Evolutionary conservation across 2,888 invertebrate genomes (phyloP), one percentile per base, ranked within the genome.

Genomic region (Cryptophagus acutangulus): DNA sequence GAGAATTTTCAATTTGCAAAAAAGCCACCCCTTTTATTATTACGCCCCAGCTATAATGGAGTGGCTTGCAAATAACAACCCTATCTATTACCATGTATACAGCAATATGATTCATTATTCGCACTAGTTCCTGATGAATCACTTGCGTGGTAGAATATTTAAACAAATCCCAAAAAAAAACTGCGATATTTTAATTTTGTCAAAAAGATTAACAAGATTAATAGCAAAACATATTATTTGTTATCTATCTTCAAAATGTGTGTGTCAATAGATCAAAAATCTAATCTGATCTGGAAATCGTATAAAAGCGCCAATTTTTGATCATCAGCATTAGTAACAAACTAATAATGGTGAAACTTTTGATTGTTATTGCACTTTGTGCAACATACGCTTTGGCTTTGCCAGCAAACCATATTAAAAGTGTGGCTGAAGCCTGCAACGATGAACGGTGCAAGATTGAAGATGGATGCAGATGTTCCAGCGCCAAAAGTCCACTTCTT

Each of bases 381-480:
- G 26, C 9, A 26, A 8, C 26, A 12, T 8, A 12, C n/a, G 9
- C n/a, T 26, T 8, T 4, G 4, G 26, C 5, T 26, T 26, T 6
- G 3, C 26, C 26, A 26, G 9, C 10, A 4, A 13, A n/a, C n/a
- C 10, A 26, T 26, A 3, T 26, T 26, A 3, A 4, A n/a, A 13
- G 12, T 26, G 26, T 8, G 8, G 55, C 54, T 4, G 36, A 18
- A 1, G 13, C 2, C 10, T 59, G 59, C 33, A 17, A 17, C 4
- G 3, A 17, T 2, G 12, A 31, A 6, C 26, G 41, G 1, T 59
- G 59, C 38, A 30, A 24, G 6, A 50, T 53, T 26, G 48, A 38
- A 25, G 31, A 52, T 4, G 45, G 55, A 18, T 59, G 59, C 36
- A 43, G 57, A 5, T 59, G 59, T 41, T 51, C 57, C 2, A 36